Evolutionary conservation across 2,888 invertebrate species (phyloP), one percentile per base, ranked within the genome.

Genomic region (Hymenopus coronatus): DNA sequence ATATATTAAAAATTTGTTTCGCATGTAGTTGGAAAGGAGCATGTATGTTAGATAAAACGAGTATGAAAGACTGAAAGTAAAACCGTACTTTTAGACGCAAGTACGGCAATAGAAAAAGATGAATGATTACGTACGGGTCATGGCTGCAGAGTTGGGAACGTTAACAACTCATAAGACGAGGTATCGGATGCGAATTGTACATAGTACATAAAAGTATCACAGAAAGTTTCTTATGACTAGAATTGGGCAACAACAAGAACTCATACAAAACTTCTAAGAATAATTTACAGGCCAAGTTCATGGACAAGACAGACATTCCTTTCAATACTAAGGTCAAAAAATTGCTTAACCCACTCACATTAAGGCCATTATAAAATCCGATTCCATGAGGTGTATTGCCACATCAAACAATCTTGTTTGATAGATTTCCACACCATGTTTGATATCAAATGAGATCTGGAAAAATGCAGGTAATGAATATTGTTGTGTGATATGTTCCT

Each of bases 171-270:
- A 90, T 89, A 85, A 90, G 83, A 88, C 28, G 89, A 90, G 88
- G 88, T 88, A 87, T 88, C 54, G 84, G 88, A 89, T 88, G 89
- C 82, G 82, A 90, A 90, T 88, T 89, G 89, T 89, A 90, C 90
- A 89, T 85, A 89, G 87, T 90, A 90, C 89, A 30, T 88, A 91
- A 91, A 91, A 91, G 91, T 92, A 92, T 92, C 92, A 92, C 92
- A 92, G 92, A 92, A 91, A 91, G 91, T 91, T 91, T 91, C 90
- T 91, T 91, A 91, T 91, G 92, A 92, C 92, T 92, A 92, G 92
- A 91, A 90, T 91, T 92, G 91, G 90, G 90, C 89, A 90, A 90
- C 89, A 89, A 89, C 89, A 89, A 89, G 84, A 90, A 88, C 84
- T 28, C 46, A 86, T 87, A 87, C 87, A 87, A 87, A 87, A 82